Percentiles rank a stretch among this genome's conserved stretches.
Evolutionary conservation across 2,888 invertebrate species (phyloP).

Genomic region (Adelphocoris suturalis): DNA sequence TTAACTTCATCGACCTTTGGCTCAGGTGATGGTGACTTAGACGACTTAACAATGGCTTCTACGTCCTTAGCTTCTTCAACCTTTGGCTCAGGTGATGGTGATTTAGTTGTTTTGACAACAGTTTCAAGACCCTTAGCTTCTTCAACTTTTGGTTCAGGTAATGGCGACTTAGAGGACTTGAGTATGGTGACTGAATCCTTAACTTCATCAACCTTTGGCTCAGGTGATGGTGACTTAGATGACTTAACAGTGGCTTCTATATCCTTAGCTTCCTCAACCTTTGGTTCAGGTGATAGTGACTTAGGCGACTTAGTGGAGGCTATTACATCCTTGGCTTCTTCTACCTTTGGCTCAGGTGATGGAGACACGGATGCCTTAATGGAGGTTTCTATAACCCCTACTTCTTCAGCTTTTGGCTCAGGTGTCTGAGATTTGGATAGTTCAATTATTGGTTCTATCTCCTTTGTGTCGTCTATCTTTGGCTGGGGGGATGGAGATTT

Average conservation of each 20-base stretch:
- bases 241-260: slow-evolving; percentile 34
- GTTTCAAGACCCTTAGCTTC: not conserved
- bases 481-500: slow-evolving; percentile 49
- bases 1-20: not conserved
- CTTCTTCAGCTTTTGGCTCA: slow-evolving; percentile 1
- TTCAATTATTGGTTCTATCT: not conserved
- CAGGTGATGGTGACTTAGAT: slow-evolving; percentile 53
- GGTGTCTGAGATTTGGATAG: slow-evolving; percentile 35
- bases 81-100: slow-evolving; percentile 40
- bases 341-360: slow-evolving; percentile 35
- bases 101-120: too few relatives aligned
- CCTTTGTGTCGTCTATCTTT: not conserved
- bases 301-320: slow-evolving; percentile 8
- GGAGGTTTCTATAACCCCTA: not conserved
- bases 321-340: not conserved
- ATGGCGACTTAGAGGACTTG: slow-evolving; percentile 49
- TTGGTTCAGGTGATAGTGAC: slow-evolving; percentile 44
- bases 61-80: not conserved
- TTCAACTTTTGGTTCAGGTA: slow-evolving; percentile 29
- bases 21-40: slow-evolving; percentile 62
- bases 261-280: slow-evolving; percentile 44
- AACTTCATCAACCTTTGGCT: not conserved
- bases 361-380: slow-evolving; percentile 39
- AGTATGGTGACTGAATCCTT: not conserved
- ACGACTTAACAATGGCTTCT: not conserved